phyloP scores from a whole-genome alignment of 2,888 invertebrate genomes.

The Trichogramma evanescens region DNA sequence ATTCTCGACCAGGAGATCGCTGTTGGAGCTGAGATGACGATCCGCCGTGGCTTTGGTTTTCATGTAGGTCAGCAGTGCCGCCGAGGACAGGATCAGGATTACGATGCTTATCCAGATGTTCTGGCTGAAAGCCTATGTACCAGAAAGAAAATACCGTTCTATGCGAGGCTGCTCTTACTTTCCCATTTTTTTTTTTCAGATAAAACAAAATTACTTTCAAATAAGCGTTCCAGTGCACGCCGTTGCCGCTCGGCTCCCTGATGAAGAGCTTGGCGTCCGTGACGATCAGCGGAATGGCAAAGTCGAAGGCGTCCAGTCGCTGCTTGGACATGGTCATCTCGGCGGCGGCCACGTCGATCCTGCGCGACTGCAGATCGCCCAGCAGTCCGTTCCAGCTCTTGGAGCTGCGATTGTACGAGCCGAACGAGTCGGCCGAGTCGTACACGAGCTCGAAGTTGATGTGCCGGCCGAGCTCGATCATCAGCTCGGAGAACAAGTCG shows the following conservation, averaged over 20 bases:
- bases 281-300: conserved; percentile 32
- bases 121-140: conserved; percentile 8
- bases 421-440: conserved; percentile 17
- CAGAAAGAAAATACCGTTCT: background rate
- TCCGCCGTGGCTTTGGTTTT: background rate
- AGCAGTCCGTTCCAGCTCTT: conserved; percentile 34
- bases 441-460: conserved; percentile 32
- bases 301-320: conserved; percentile 32
- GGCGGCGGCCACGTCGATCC: conserved; percentile 32
- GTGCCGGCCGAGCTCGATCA: conserved; percentile 8
- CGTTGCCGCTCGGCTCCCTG: conserved; percentile 19
- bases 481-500: conserved; percentile 11
- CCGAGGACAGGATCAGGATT: conserved; percentile 10
- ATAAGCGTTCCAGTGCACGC: conserved; percentile 34
- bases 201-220: conserved; percentile 27
- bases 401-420: conserved; percentile 17
- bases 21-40: background rate
- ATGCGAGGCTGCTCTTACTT: background rate
- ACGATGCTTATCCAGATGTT: conserved; percentile 14
- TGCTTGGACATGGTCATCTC: conserved; percentile 32
- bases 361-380: conserved; percentile 22
- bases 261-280: conserved; percentile 29
- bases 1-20: conserved; percentile 11
- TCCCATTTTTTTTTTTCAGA: background rate
- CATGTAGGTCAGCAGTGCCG: conserved; percentile 9